These are phyloP conservation scores for Megaleporinus macrocephalus DNA, from an alignment of 2,113 vertebrate species.

Conservation along the genomic window DNA sequence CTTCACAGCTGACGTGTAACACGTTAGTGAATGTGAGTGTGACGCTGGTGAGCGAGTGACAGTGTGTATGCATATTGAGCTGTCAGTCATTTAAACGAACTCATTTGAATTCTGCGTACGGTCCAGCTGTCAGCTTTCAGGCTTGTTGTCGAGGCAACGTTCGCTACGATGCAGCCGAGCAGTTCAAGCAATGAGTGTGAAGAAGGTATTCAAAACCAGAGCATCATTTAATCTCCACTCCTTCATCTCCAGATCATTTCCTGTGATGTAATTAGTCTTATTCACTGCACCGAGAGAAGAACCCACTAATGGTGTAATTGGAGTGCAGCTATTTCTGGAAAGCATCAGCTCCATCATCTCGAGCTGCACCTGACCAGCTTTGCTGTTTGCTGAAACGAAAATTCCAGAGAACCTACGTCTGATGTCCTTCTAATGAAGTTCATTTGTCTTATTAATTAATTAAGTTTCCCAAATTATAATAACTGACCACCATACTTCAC, in stretches of 20 bases:
- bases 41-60: not conserved
- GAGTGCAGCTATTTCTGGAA: not conserved
- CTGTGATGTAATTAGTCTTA: not conserved
- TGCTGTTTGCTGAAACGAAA: not conserved
- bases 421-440: no score
- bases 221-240: not conserved
- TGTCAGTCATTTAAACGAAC: not conserved
- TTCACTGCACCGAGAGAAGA: not conserved
- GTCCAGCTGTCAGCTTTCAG: constrained; percentile 30
- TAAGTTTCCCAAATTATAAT: no score
- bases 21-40: no score
- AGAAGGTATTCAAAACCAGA: not conserved
- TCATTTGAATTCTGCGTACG: constrained; percentile 4
- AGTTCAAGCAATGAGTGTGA: not conserved
- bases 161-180: constrained; percentile 9
- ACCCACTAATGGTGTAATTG: not conserved
- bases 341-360: not conserved
- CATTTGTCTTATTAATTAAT: no score
- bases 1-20: no score
- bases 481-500: no score
- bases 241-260: not conserved
- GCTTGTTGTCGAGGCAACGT: constrained; percentile 12
- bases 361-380: not conserved
- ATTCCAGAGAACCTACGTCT: no score
- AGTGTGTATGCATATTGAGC: not conserved